Percentiles rank a stretch among this genome's conserved stretches.
These are phyloP conservation scores for Sceloporus undulatus DNA, from an alignment of 2,113 vertebrate species.

Conservation along the genomic window DNA sequence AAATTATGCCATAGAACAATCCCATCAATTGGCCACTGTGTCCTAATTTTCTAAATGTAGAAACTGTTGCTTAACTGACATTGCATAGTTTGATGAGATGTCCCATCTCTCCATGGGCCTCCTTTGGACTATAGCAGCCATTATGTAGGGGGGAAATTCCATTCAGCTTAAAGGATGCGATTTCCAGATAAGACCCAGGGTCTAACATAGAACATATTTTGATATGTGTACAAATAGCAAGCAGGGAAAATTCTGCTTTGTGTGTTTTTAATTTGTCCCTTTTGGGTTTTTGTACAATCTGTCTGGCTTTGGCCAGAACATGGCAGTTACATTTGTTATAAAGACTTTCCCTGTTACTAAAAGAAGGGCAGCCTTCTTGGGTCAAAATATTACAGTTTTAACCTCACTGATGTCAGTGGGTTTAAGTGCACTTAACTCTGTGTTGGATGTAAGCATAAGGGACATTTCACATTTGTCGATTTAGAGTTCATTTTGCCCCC, in stretches of 20 bases:
- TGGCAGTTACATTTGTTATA: neutral
- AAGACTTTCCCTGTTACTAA: neutral
- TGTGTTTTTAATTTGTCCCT: neutral
- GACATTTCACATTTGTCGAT: neutral
- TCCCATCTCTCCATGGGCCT: too few relatives aligned
- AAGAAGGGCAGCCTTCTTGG: neutral
- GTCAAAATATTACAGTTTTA: neutral
- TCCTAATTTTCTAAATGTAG: neutral
- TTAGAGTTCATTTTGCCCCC: neutral
- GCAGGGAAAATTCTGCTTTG: neutral
- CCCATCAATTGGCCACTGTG: neutral
- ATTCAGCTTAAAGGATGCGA: neutral
- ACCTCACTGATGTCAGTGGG: neutral
- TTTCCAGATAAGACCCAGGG: too few relatives aligned
- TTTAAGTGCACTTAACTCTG: neutral
- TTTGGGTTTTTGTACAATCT: neutral
- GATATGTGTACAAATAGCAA: neutral
- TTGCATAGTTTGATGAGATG: neutral
- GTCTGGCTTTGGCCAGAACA: neutral
- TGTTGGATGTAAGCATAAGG: neutral
- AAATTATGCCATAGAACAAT: neutral
- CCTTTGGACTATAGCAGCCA: neutral
- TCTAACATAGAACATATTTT: too few relatives aligned
- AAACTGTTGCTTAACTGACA: neutral
- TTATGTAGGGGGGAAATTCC: neutral